phyloP scores from a whole-genome alignment of 1,140 invertebrate species.

The Drosophila pachea region DNA sequence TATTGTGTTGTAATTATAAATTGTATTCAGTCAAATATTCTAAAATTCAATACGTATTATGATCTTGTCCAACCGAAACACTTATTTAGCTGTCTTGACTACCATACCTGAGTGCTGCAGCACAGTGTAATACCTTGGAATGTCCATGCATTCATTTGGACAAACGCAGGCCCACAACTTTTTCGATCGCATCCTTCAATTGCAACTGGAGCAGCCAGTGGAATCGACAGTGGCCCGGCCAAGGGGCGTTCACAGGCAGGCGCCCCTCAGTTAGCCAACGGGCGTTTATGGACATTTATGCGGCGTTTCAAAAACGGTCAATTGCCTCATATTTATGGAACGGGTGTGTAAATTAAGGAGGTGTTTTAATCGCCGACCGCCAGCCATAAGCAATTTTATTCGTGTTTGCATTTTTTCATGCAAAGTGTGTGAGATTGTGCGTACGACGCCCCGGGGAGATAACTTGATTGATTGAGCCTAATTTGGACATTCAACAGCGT shows the following conservation, averaged over 20 bases:
- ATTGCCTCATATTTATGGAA: background rate
- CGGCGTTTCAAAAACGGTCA: background rate
- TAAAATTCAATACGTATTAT: too few relatives aligned
- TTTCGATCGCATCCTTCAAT: background rate
- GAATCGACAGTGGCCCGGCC: background rate
- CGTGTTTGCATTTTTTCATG: conserved; percentile 22
- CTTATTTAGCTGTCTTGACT: too few relatives aligned
- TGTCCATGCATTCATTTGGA: conserved; percentile 15
- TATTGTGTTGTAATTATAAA: too few relatives aligned
- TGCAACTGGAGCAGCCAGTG: background rate
- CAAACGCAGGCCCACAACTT: conserved; percentile 6
- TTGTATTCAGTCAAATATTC: too few relatives aligned
- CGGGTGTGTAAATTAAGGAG: background rate
- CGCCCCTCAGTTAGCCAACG: too few relatives aligned
- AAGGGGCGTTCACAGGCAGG: too few relatives aligned
- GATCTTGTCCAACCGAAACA: too few relatives aligned
- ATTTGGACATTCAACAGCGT: conserved; percentile 9
- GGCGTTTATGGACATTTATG: background rate
- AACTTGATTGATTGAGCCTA: conserved; percentile 11
- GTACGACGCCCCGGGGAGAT: conserved; percentile 24
- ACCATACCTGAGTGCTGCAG: background rate
- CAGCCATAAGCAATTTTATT: background rate
- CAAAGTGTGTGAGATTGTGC: conserved; percentile 15
- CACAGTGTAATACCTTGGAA: conserved; percentile 22
- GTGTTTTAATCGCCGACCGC: too few relatives aligned